Evolutionary conservation across 2,888 invertebrate genomes (phyloP), one percentile per base, ranked within the genome.

Genomic region (Chrysotoxum bicinctum): DNA sequence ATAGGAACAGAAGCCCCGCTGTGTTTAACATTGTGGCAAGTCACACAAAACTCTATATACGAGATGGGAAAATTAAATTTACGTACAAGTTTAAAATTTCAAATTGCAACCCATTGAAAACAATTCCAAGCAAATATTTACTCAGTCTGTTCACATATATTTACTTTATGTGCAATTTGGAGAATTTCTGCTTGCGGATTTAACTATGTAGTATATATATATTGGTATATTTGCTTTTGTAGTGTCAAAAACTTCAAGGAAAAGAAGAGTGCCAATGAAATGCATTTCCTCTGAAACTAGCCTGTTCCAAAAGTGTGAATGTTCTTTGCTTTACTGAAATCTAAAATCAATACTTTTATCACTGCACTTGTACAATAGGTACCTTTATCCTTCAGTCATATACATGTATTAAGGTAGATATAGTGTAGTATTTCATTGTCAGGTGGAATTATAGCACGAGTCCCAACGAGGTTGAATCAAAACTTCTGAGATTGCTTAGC

Each of bases 41-140:
- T 60, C 60, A 60, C 64, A 64, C 45, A 64, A 45, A 19, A 64
- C 26, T 64, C 32, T 10, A 64, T 64, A 30, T 30, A 64, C 19
- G 45, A 35, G 21, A 66, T 10, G 35, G 14, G 48, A 35, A 50
- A 66, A 50, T 66, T 66, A 23, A 66, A 50, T 66, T 66, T 66
- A 66, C 50, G 35, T 66, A 32, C 35, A 50, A 66, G 48, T 32
- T 66, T 66, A 48, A 66, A 64, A 66, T 66, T 66, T 66, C 50
- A 35, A 48, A 66, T 35, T 50, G 66, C 35, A 66, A 66, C 35
- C 66, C 35, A 66, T 35, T 35, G 66, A 66, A 66, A 50, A 66
- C 66, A 66, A 66, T 66, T 66, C 66, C 32, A 66, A 66, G 50
- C 66, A 50, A 48, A 66, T 66, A 50, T 50, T 66, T 64, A 64